Evolutionary conservation across 2,797 vertebrate genomes (phyloP), one percentile per base, ranked within the genome.

Genomic region (Syngnathus acus): DNA sequence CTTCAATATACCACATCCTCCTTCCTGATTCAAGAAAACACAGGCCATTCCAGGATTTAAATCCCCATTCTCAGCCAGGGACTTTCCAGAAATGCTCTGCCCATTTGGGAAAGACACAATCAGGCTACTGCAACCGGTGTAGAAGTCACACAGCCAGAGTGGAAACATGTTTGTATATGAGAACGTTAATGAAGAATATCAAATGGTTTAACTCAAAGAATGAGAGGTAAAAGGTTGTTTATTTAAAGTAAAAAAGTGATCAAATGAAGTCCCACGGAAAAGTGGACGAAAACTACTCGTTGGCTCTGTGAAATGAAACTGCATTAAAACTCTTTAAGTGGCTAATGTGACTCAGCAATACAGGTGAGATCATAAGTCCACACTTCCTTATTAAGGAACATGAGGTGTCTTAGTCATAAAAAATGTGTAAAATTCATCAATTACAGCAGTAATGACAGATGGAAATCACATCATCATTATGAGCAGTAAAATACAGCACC

Each of bases 41-140:
- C 76, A 73, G 77, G 78, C 39, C 74, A 80, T 86, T 87, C 84
- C 84, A 87, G 85, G 79, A 89, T 79, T 81, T 69, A 72, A 79
- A 88, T 80, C 80, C 82, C 86, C 81, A 72, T 85, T 73, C 83
- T 80, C 83, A 82, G 88, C 89, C 89, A 91, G 90, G 91, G 91
- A 91, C 90, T 92, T 92, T 92, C 91, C 91, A 91, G 73, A 78
- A 77, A 69, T 66, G 84, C 85, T 85, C 85, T 86, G 81, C 86
- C 85, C 85, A 83, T 80, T 68, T 37, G 72, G 75, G 74, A 78
- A 85, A 87, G 82, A 14, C 45, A 65, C 68, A 76, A 86, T 79
- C 89, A 89, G 89, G 89, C 85, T 80, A 72, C 48, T 58, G 67
- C 74, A 72, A 65, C 69, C 72, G 55, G 57, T 73, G 70, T 74